Evolutionary conservation across 2,797 vertebrate species (phyloP).

Genomic region (Knipowitschia caucasica): DNA sequence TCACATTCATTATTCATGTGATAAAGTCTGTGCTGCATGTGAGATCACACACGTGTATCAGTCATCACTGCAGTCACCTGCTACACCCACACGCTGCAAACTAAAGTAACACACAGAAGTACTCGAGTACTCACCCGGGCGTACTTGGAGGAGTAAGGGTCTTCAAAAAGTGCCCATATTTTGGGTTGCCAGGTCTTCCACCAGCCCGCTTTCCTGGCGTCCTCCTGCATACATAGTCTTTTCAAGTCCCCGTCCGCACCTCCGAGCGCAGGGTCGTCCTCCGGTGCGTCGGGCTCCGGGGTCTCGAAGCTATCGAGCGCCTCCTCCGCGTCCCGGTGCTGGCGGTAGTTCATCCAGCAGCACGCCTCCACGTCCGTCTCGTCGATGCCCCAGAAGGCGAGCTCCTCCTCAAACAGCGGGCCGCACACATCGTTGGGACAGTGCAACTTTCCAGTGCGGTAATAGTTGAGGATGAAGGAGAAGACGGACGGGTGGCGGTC

Average conservation of each 20-base stretch:
- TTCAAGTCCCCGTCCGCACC: slow-evolving; percentile 87
- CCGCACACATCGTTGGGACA: slow-evolving; percentile 92
- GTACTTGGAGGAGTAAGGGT: slow-evolving; percentile 91
- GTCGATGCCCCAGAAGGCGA: slow-evolving; percentile 93
- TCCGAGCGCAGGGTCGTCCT: slow-evolving; percentile 79
- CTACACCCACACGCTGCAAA: slow-evolving; percentile 10
- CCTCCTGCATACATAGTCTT: slow-evolving; percentile 88
- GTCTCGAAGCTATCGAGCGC: slow-evolving; percentile 90
- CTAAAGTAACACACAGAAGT: slow-evolving; percentile 31
- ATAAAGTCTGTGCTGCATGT: slow-evolving; percentile 42
- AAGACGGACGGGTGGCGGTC: slow-evolving; percentile 90
- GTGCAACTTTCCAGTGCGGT: slow-evolving; percentile 92
- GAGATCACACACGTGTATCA: slow-evolving; percentile 27
- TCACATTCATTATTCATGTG: slow-evolving; percentile 64
- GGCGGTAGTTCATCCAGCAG: slow-evolving; percentile 94
- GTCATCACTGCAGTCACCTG: slow-evolving; percentile 1
- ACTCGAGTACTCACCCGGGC: slow-evolving; percentile 87
- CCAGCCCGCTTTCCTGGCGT: slow-evolving; percentile 83
- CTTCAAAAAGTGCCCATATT: slow-evolving; percentile 92
- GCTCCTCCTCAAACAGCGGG: slow-evolving; percentile 90
- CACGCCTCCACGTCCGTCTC: slow-evolving; percentile 95
- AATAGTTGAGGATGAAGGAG: slow-evolving; percentile 92
- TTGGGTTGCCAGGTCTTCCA: slow-evolving; percentile 86
- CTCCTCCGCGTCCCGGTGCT: slow-evolving; percentile 90
- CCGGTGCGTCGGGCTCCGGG: slow-evolving; percentile 80